These are phyloP conservation scores for Adelges cooleyi DNA, from an alignment of 1,140 invertebrate species.

Conservation along the genomic window DNA sequence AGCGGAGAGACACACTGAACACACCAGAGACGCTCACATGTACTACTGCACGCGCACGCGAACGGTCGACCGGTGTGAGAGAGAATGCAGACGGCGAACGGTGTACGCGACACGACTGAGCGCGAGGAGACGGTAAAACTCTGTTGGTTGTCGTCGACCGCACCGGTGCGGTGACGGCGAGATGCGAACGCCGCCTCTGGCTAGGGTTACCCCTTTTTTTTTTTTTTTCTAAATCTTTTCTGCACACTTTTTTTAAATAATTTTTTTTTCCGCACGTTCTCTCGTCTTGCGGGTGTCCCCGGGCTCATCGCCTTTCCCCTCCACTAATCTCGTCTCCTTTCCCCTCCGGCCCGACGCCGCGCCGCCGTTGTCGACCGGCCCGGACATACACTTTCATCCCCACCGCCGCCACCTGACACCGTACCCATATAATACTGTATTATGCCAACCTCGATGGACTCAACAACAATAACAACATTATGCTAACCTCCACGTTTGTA, in stretches of 20 bases:
- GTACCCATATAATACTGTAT: too few relatives aligned
- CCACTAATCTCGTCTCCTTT: too few relatives aligned
- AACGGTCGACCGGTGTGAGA: neutral
- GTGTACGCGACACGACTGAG: neutral
- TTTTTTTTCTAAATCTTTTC: neutral
- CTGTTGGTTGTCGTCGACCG: neutral
- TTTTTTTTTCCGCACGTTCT: neutral
- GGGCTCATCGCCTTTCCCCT: neutral
- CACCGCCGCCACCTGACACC: neutral
- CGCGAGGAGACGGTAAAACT: neutral
- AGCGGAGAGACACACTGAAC: neutral
- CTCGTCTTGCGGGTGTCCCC: neutral
- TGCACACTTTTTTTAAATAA: neutral
- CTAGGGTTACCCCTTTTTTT: neutral
- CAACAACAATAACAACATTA: too few relatives aligned
- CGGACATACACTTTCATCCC: neutral
- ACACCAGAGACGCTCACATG: neutral
- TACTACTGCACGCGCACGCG: neutral
- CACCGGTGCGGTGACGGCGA: too few relatives aligned
- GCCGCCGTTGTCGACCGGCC: neutral
- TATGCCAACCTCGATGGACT: too few relatives aligned
- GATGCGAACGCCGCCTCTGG: neutral
- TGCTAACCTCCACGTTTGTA: neutral
- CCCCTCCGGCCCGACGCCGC: neutral
- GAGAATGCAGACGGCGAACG: neutral